Evolutionary conservation across 2,888 invertebrate species (phyloP).

Genomic region (Serrognathus titanus): DNA sequence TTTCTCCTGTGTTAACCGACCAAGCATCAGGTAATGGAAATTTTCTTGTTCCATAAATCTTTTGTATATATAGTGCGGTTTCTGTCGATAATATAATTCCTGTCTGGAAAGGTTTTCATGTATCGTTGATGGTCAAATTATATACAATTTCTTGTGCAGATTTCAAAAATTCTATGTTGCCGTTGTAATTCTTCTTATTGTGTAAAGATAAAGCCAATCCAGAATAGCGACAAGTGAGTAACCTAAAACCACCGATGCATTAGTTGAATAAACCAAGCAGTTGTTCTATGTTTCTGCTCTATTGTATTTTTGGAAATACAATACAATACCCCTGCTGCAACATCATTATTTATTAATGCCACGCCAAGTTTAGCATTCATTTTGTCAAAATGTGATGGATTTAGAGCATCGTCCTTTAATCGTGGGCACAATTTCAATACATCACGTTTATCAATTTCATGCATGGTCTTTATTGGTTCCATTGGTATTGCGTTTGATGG

Average conservation of each 20-base stretch:
- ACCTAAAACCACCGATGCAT: not conserved
- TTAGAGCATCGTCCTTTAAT: too few species aligned
- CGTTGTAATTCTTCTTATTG: not conserved
- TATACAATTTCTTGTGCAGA: not conserved
- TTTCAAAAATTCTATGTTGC: not conserved
- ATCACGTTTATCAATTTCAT: too few species aligned
- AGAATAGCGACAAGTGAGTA: not conserved
- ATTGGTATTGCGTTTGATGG: not conserved
- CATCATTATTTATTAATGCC: not conserved
- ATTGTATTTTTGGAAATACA: not conserved
- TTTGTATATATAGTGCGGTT: too few species aligned
- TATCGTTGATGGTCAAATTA: not conserved
- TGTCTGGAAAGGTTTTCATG: not conserved
- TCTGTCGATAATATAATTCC: not conserved
- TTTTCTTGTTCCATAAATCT: not conserved
- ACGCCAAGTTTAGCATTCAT: not conserved
- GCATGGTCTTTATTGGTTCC: not conserved
- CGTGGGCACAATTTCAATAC: too few species aligned
- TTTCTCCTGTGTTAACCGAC: not conserved
- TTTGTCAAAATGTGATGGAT: not conserved
- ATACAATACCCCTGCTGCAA: not conserved
- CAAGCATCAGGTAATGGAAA: not conserved
- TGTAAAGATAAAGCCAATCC: not conserved
- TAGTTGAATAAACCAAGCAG: not conserved
- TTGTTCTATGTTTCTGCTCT: not conserved